A percentile compares a stretch with the other conserved stretches of the same genome.
These are phyloP conservation scores for Cylas formicarius DNA, from an alignment of 1,140 invertebrate genomes.

Conservation along the genomic window DNA sequence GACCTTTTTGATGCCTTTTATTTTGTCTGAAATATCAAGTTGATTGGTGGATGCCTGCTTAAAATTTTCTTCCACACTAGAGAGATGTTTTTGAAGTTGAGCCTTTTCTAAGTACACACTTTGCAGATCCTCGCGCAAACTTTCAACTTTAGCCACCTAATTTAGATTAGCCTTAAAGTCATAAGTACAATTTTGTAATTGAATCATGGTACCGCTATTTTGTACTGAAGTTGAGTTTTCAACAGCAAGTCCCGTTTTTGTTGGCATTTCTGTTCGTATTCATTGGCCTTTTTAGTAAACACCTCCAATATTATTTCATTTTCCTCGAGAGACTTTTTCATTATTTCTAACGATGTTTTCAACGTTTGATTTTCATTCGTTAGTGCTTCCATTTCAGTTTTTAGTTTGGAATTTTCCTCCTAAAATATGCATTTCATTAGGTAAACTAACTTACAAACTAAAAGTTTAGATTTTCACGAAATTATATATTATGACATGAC, in stretches of 20 bases:
- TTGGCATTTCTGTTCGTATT: conserved; percentile 16
- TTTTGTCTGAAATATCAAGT: too few relatives aligned
- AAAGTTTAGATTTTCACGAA: too few relatives aligned
- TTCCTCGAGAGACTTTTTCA: conserved; percentile 15
- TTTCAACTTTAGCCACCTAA: too few relatives aligned
- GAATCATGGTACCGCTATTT: conserved; percentile 21
- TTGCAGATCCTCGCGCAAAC: conserved; percentile 15
- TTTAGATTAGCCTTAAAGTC: too few relatives aligned
- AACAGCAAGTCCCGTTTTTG: conserved; percentile 14
- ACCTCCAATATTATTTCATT: conserved; percentile 19
- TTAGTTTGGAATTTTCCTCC: conserved; percentile 20
- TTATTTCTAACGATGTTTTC: conserved; percentile 13
- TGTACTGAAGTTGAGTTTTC: conserved; percentile 17
- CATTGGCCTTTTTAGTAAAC: conserved; percentile 10
- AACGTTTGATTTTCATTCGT: conserved; percentile 19
- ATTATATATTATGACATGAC: too few relatives aligned
- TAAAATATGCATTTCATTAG: too few relatives aligned
- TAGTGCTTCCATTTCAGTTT: conserved; percentile 14
- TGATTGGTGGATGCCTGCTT: too few relatives aligned
- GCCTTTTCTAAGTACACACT: conserved; percentile 11
- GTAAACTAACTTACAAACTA: too few relatives aligned
- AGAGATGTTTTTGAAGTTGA: too few relatives aligned
- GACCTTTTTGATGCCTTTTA: too few relatives aligned
- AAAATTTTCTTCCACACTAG: too few relatives aligned
- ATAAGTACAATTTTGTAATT: too few relatives aligned